phyloP scores from a whole-genome alignment of 2,888 invertebrate species.

The Vesta saturnalis region DNA sequence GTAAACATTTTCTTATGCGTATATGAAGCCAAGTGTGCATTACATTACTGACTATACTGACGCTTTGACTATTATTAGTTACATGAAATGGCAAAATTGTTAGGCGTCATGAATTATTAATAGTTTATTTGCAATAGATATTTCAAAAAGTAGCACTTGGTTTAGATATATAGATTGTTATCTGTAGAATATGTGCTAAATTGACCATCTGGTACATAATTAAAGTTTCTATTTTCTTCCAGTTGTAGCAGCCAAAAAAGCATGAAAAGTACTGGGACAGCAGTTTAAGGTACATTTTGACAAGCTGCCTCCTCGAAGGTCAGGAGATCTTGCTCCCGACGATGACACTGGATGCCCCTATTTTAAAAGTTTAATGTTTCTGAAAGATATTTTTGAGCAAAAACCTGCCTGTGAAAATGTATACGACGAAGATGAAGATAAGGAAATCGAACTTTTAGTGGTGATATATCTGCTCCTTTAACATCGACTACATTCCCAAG shows the following conservation, averaged over 20 bases:
- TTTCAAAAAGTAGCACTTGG: too few species aligned
- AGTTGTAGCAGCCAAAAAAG: constrained; percentile 16
- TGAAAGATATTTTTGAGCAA: constrained; percentile 26
- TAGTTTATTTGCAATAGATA: too few species aligned
- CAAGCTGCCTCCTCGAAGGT: constrained; percentile 16
- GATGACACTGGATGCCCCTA: constrained; percentile 11
- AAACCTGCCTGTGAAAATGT: constrained; percentile 19
- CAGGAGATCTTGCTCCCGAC: constrained; percentile 20
- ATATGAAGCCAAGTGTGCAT: too few species aligned
- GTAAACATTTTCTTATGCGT: too few species aligned
- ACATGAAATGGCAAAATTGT: too few species aligned
- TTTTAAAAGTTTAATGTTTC: constrained; percentile 22
- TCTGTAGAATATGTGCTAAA: background rate
- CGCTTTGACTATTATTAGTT: too few species aligned
- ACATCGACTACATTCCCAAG: too few species aligned
- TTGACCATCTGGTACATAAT: background rate
- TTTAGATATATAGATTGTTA: background rate
- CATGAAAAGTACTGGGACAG: constrained; percentile 23
- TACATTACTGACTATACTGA: too few species aligned
- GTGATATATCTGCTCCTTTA: too few species aligned
- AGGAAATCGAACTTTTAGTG: background rate
- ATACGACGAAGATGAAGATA: background rate
- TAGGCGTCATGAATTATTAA: too few species aligned
- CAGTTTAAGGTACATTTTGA: constrained; percentile 24
- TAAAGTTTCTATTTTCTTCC: too few species aligned